Conservation (phyloP, 1,140 invertebrate genomes). For the Anastrepha obliqua region DNA sequence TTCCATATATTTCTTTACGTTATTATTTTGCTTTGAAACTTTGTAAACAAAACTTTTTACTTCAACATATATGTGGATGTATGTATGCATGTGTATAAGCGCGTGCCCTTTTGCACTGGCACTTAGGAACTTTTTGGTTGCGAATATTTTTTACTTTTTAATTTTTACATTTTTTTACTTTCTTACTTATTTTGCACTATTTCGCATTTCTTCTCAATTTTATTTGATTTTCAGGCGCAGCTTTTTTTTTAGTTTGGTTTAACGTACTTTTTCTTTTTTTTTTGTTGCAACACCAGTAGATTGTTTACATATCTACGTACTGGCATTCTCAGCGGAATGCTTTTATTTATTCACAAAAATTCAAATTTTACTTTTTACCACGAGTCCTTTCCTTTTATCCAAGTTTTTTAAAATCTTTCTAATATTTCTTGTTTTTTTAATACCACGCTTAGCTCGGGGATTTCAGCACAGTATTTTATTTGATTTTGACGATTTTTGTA, state of each 20-base stretch:
- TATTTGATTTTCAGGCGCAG: neutral
- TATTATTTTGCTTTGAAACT: neutral
- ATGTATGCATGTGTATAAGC: too few species aligned
- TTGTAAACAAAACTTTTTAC: neutral
- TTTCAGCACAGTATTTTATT: neutral
- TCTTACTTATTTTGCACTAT: neutral
- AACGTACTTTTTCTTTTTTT: neutral
- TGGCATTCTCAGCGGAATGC: too few species aligned
- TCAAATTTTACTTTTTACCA: too few species aligned
- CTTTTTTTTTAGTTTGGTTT: neutral
- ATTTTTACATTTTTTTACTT: neutral
- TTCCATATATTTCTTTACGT: neutral
- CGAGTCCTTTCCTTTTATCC: too few species aligned
- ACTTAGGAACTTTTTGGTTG: slow-evolving; percentile 20
- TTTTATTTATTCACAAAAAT: too few species aligned
- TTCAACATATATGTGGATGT: too few species aligned
- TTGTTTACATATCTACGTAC: too few species aligned
- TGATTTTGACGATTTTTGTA: too few species aligned
- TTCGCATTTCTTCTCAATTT: neutral
- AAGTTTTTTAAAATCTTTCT: too few species aligned
- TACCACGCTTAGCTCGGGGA: neutral
- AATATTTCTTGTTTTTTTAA: neutral
- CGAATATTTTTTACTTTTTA: neutral
- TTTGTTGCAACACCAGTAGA: neutral
- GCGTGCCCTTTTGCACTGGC: neutral